phyloP scores from a whole-genome alignment of 2,113 vertebrate species.

The Bujurquina vittata region DNA sequence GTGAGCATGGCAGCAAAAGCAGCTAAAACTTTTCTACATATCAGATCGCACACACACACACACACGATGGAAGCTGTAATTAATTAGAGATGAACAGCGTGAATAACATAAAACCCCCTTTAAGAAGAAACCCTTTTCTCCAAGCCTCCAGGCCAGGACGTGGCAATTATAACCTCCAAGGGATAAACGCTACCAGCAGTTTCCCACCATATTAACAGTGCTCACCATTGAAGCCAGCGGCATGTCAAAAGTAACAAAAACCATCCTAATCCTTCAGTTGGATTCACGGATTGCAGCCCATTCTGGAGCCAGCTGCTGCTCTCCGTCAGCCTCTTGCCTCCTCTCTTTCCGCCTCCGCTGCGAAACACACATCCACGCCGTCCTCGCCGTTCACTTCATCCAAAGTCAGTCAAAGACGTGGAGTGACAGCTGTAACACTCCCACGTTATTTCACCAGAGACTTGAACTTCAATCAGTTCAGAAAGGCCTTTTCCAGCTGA shows the following conservation, averaged over 20 bases:
- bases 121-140: neutral
- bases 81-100: neutral
- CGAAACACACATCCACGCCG: conserved; percentile 6
- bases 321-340: conserved; percentile 45
- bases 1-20: neutral
- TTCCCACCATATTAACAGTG: conserved; percentile 44
- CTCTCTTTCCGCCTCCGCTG: conserved; percentile 1
- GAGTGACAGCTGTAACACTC: neutral
- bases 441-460: neutral
- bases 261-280: conserved; percentile 78
- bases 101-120: neutral
- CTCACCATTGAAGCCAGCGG: conserved; percentile 82
- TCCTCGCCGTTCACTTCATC: neutral
- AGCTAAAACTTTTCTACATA: neutral
- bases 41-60: neutral
- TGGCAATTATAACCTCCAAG: conserved; percentile 11
- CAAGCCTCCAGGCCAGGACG: neutral
- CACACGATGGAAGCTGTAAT: neutral
- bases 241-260: conserved; percentile 81
- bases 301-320: conserved; percentile 64
- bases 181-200: conserved; percentile 13
- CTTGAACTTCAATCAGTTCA: neutral
- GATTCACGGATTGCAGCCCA: conserved; percentile 65
- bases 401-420: neutral
- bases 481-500: conserved; percentile 22